Percentiles rank a stretch among this genome's conserved stretches.
Evolutionary conservation across 2,888 invertebrate species (phyloP).

Genomic region (Drosophila picticornis): DNA sequence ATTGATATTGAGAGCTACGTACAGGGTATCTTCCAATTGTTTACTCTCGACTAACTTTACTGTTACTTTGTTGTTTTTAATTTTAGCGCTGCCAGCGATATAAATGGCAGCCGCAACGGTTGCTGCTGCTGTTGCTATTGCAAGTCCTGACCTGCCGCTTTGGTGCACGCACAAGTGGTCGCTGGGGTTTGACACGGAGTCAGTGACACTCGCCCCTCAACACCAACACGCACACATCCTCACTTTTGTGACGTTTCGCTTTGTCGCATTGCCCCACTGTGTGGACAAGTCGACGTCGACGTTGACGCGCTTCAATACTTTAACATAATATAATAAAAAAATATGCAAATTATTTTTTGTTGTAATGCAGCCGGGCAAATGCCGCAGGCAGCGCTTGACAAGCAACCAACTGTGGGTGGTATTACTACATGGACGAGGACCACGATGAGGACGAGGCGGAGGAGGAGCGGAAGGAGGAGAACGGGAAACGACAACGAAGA

Average conservation of each 20-base stretch:
- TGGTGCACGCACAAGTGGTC: conserved; percentile 73
- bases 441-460: neutral
- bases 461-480: neutral
- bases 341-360: conserved; percentile 66
- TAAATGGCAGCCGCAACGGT: conserved; percentile 61
- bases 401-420: conserved; percentile 14
- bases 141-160: conserved; percentile 68
- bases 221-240: conserved; percentile 10
- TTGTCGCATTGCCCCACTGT: conserved; percentile 61
- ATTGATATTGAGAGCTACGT: neutral
- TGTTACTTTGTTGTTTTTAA: conserved; percentile 8
- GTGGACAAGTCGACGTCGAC: conserved; percentile 15
- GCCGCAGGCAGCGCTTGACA: conserved; percentile 37
- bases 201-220: conserved; percentile 32
- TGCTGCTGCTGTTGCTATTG: conserved; percentile 20
- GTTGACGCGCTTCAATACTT: conserved; percentile 64
- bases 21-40: neutral
- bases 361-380: conserved; percentile 40
- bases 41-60: neutral
- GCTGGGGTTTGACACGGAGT: conserved; percentile 57
- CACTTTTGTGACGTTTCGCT: conserved; percentile 22
- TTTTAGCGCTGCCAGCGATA: conserved; percentile 62
- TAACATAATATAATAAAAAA: conserved; percentile 56
- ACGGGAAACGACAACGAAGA: conserved; percentile 19
- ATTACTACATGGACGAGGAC: conserved; percentile 2